Evolutionary conservation across 2,113 vertebrate genomes (phyloP), one percentile per base, ranked within the genome.

Genomic region (Ptilorrhoa leucosticta): DNA sequence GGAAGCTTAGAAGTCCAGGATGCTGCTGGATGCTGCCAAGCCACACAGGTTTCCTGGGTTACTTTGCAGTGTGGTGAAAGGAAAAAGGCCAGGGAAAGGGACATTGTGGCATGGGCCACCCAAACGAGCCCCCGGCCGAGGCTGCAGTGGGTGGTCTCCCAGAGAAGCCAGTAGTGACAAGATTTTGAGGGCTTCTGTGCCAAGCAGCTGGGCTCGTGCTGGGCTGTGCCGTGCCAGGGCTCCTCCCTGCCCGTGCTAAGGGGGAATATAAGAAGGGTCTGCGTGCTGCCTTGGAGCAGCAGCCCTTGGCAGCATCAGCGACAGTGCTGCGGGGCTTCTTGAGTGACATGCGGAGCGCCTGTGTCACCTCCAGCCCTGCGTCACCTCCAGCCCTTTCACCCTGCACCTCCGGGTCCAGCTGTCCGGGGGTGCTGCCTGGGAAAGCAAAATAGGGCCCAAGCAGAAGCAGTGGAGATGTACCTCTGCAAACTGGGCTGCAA

Each of bases 21-120:
- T 33, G 33, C 22, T 63, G 42, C 42, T 48, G 65, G 37, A 31
- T 6, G 15, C 21, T 72, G 66, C 23, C 21, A 27, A 83, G 22
- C 2, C 3, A 10, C 20, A 3, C 6, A 3, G 40, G 11, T 63
- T 61, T 73, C 16, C 45, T 65, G 72, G 42, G 61, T 39, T 58
- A 16, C 45, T 72, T n/a, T 33, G 63, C 44, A 54, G 26, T 0
- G 22, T 21, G 44, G 15, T 17, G 15, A 10, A 30, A 76, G 26
- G 26, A 26, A 63, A 18, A 45, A 81, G 45, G 64, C 66, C 61
- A 31, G 44, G 69, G 23, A 45, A 68, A 27, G 39, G 47, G 57
- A 10, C 9, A 0, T 0, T 6, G 45, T 11, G 11, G 3, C 9
- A 14, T 13, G 31, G 50, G 39, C 24, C 26, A 54, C n/a, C 51